Conservation (phyloP, 1,140 invertebrate species). For the Drosophila kepulauana region DNA sequence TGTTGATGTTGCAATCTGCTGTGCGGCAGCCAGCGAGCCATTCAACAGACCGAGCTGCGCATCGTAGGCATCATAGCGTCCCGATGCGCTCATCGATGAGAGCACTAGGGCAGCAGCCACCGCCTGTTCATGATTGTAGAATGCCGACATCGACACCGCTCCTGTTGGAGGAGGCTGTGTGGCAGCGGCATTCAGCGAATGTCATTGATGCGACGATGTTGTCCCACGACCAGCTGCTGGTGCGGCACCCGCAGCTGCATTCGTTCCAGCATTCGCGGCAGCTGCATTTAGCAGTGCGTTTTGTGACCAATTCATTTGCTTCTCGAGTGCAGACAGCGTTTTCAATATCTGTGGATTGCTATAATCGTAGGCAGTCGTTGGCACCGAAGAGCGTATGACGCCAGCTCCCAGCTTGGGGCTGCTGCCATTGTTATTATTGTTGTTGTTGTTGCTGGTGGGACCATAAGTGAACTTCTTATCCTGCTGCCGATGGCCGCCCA, state of each 20-base stretch:
- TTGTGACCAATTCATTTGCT: constrained; percentile 53
- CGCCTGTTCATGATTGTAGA: constrained; percentile 78
- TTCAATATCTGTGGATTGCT: constrained; percentile 54
- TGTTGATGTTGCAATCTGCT: neutral
- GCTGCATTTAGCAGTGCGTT: constrained; percentile 13
- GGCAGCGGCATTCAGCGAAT: constrained; percentile 53
- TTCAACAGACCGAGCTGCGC: constrained; percentile 43
- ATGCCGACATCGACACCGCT: constrained; percentile 70
- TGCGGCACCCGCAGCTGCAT: constrained; percentile 9
- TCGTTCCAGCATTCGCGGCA: neutral
- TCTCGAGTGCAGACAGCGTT: constrained; percentile 56
- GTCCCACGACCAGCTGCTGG: constrained; percentile 34
- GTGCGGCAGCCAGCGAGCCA: constrained; percentile 28
- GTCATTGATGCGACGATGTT: constrained; percentile 71
- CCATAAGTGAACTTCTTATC: constrained; percentile 61
- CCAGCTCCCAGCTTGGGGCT: constrained; percentile 4
- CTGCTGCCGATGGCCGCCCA: constrained; percentile 52
- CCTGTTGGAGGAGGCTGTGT: constrained; percentile 39
- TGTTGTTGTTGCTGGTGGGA: constrained; percentile 50
- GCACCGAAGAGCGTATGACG: constrained; percentile 18
- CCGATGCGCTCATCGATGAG: constrained; percentile 71
- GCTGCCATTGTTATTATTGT: constrained; percentile 39
- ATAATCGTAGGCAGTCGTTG: constrained; percentile 49
- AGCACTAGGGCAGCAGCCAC: constrained; percentile 76
- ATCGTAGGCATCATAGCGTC: constrained; percentile 60